Base-by-base conservation (phyloP, 2,797 vertebrate genomes). In the Lithobates sylvaticus region DNA sequence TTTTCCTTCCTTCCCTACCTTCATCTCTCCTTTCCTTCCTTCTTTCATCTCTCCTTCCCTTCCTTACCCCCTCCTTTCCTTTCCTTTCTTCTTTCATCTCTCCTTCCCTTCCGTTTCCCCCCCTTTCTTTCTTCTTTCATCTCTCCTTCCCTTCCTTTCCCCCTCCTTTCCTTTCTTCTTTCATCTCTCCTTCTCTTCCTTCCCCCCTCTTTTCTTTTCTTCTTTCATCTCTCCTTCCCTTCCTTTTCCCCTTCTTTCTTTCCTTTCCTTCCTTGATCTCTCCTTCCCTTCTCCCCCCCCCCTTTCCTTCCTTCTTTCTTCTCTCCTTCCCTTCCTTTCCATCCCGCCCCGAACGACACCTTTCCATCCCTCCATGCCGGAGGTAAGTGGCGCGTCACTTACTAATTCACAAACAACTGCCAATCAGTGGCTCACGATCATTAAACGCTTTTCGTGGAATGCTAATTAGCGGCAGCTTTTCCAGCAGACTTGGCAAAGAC, bases 331-430 rank as follows among this genome's bases (percentile, higher is more conserved):
- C 54, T 9, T 21, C 18, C n/a, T 61, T 23, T 18, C 54, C 5
- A 1, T 29, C 2, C 12, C 3, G 47, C 70, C 44, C 64, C 32
- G 39, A 61, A 36, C 36, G 39, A 8, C 42, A 29, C 16, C 16
- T 76, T 80, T 76, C 13, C 58, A 70, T 44, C 39, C 71, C 39
- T 16, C 50, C 18, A 16, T 18, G 50, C 15, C 50, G 2, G 21
- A 3, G n/a, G 71, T 3, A 64, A 70, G 78, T 26, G n/a, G 61
- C 3, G 73, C 84, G 64, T 76, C 65, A 86, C 81, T 81, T 71
- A 82, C 85, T 86, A 82, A 86, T 81, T 86, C 85, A 81, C 84
- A 76, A 78, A 86, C 78, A 82, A 77, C 74, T 83, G 68, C 74
- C 44, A 78, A 54, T 83, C 78, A 72, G 69, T 67, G 75, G 75